Evolutionary conservation across 2,113 vertebrate species (phyloP).

Genomic region (Chloroceryle aenea): DNA sequence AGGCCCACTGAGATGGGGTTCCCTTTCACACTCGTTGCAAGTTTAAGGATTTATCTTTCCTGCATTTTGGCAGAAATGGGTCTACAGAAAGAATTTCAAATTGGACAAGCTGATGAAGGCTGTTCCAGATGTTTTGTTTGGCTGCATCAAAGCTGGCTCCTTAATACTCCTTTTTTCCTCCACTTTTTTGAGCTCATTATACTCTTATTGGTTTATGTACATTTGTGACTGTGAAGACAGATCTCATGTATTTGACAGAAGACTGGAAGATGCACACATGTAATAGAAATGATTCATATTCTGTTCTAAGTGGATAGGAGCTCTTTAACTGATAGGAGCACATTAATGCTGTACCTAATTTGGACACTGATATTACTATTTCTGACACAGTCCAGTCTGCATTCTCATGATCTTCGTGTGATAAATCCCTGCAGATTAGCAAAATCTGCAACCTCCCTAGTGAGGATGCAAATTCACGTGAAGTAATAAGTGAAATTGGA

Average conservation of each 20-base stretch:
- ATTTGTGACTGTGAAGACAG: neutral
- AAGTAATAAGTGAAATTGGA: constrained; percentile 37
- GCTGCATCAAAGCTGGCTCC: neutral
- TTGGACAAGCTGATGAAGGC: neutral
- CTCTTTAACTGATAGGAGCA: neutral
- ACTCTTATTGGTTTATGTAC: neutral
- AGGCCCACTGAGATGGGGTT: neutral
- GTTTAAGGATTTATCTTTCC: neutral
- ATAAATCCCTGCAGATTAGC: neutral
- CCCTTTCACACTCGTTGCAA: neutral
- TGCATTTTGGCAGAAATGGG: neutral
- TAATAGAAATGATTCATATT: neutral
- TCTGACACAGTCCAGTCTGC: neutral
- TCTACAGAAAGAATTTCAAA: neutral
- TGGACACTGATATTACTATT: neutral
- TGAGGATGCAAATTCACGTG: constrained; percentile 10
- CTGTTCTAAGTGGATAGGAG: neutral
- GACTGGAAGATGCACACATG: neutral
- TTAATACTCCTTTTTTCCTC: neutral
- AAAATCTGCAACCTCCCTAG: neutral
- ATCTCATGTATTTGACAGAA: neutral
- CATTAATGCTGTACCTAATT: neutral
- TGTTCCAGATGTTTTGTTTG: neutral
- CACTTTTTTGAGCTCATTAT: neutral
- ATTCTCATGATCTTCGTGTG: neutral